A percentile compares a stretch with the other conserved stretches of the same genome.
Conservation (phyloP, 2,888 invertebrate species). For the Liopterus haemorrhoidalis region DNA sequence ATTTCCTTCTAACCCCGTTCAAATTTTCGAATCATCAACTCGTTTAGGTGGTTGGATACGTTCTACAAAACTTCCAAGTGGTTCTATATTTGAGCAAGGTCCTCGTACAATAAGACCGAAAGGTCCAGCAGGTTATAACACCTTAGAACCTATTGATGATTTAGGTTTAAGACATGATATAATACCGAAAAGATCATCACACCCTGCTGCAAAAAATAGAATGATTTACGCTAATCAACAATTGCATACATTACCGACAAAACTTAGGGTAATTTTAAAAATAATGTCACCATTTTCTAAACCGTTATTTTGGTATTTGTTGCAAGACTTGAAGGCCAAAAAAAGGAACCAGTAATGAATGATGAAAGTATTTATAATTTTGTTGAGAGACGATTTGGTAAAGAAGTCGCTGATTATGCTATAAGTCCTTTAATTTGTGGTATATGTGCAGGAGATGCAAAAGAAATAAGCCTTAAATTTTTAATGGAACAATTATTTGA, state of each 20-base stretch:
- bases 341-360: conserved; percentile 42
- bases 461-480: conserved; percentile 81
- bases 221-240: conserved; percentile 73
- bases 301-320: conserved; percentile 59
- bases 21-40: conserved; percentile 67
- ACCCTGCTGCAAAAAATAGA: conserved; percentile 70
- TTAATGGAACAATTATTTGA: conserved; percentile 72
- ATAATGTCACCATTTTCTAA: conserved; percentile 67
- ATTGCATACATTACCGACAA: conserved; percentile 68
- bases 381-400: conserved; percentile 68
- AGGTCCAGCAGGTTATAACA: conserved; percentile 67
- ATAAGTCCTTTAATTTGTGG: conserved; percentile 87
- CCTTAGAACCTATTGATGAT: conserved; percentile 71
- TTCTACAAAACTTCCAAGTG: conserved; percentile 56
- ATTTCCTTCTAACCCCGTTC: conserved; percentile 45
- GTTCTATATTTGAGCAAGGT: conserved; percentile 77
- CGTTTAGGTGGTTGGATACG: conserved; percentile 87
- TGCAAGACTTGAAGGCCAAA: conserved; percentile 60
- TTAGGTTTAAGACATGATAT: conserved; percentile 60
- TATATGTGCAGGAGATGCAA: conserved; percentile 87
- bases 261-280: conserved; percentile 56
- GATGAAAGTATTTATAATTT: conserved; percentile 88
- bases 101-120: conserved; percentile 79
- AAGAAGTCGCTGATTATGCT: conserved; percentile 77
- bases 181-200: conserved; percentile 53